Evolutionary conservation across 2,888 invertebrate species (phyloP).

Genomic region (Cheilosia vernalis): DNA sequence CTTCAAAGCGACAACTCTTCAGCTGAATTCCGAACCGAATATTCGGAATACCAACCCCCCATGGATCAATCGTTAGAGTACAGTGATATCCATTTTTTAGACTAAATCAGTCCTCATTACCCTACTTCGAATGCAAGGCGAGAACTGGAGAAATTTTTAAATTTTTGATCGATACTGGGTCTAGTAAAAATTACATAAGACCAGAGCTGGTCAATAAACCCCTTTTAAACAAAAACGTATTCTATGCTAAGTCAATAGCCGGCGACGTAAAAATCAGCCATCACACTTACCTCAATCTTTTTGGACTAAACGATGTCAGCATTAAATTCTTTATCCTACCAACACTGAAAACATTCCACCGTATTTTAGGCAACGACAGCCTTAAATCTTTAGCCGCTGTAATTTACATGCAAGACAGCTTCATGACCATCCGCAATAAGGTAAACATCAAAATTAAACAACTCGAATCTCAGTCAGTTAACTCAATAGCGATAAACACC

Average conservation of each 20-base stretch:
- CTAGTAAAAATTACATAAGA: constrained; percentile 25
- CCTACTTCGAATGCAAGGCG: constrained; percentile 21
- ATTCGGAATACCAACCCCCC: constrained; percentile 7
- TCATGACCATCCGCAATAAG: constrained; percentile 27
- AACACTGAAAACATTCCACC: constrained; percentile 34
- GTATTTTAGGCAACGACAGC: constrained; percentile 34
- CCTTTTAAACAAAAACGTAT: constrained; percentile 5
- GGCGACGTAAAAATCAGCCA: too few relatives aligned
- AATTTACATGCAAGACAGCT: constrained; percentile 24
- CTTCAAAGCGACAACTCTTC: neutral
- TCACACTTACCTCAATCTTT: constrained; percentile 1
- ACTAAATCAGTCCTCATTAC: constrained; percentile 17
- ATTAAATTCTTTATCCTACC: neutral
- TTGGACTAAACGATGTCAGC: constrained; percentile 16
- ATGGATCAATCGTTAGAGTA: constrained; percentile 14
- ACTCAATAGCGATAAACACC: constrained; percentile 24
- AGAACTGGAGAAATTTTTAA: constrained; percentile 10
- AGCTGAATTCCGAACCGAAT: constrained; percentile 2
- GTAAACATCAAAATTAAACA: constrained; percentile 23
- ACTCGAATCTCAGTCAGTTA: constrained; percentile 20
- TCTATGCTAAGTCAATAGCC: constrained; percentile 18
- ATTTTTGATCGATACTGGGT: constrained; percentile 31
- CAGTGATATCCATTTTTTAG: constrained; percentile 8
- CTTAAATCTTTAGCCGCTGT: constrained; percentile 15
- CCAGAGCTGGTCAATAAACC: neutral